Percentiles rank a stretch among this genome's conserved stretches.
These are phyloP conservation scores for Clamator glandarius DNA, from an alignment of 2,797 vertebrate species.

Conservation along the genomic window DNA sequence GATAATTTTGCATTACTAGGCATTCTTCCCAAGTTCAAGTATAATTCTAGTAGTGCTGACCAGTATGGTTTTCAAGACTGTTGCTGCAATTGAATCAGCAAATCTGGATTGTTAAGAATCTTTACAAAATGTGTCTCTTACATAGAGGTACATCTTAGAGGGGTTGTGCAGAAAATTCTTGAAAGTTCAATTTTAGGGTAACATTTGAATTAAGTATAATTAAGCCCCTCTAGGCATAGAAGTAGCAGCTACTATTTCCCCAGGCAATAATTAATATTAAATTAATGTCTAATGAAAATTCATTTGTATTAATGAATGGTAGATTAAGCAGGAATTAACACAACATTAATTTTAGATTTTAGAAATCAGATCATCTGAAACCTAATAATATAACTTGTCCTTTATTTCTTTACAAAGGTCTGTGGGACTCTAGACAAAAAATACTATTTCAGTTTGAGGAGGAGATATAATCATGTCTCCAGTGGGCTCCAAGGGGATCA, in stretches of 20 bases:
- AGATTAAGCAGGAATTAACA: constrained; percentile 9
- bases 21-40: neutral
- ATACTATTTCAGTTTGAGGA: neutral
- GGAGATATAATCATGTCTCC: neutral
- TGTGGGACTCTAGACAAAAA: neutral
- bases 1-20: neutral
- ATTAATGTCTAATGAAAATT: constrained; percentile 47
- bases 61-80: neutral
- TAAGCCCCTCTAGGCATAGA: neutral
- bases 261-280: constrained; percentile 38
- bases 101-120: neutral
- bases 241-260: neutral
- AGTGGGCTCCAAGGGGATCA: neutral
- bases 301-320: constrained; percentile 51
- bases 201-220: neutral
- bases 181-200: neutral
- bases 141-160: neutral
- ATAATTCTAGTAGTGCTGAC: no score
- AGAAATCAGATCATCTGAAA: neutral
- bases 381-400: neutral
- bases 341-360: constrained; percentile 18
- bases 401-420: neutral
- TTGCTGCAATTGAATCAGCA: neutral
- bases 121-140: neutral
- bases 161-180: neutral